Conservation (phyloP, 2,797 vertebrate species). For the Pterois miles region DNA sequence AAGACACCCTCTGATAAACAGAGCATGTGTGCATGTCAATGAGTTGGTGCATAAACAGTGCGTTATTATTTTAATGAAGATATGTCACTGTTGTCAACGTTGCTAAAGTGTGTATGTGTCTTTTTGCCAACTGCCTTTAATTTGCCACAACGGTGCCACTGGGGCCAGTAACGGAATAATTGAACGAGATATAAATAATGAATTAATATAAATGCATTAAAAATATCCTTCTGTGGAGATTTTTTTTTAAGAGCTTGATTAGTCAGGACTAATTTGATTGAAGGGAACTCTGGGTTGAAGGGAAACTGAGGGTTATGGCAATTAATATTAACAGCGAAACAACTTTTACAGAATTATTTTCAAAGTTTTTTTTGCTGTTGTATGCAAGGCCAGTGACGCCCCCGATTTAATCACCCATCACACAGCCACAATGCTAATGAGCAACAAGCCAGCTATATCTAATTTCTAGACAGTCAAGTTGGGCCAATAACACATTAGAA, state of each 20-base stretch:
- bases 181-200: conserved; percentile 68
- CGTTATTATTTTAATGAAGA: conserved; percentile 74
- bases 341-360: conserved; percentile 48
- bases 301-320: conserved; percentile 13
- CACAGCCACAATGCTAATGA: conserved; percentile 46
- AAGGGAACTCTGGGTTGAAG: conserved; percentile 21
- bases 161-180: conserved; percentile 60
- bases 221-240: conserved; percentile 28
- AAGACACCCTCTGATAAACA: conserved; percentile 59
- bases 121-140: conserved; percentile 61
- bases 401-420: conserved; percentile 46
- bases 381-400: conserved; percentile 8
- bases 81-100: conserved; percentile 51
- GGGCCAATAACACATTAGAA: conserved; percentile 15
- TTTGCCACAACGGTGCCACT: conserved; percentile 54
- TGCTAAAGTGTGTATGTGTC: conserved; percentile 18
- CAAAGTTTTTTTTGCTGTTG: conserved; percentile 19
- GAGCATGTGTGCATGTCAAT: conserved; percentile 60
- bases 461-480: conserved; percentile 37
- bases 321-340: conserved; percentile 48
- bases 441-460: conserved; percentile 26
- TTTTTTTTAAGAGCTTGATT: conserved; percentile 53
- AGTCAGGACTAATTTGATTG: conserved; percentile 57
- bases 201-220: conserved; percentile 67
- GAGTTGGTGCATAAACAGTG: conserved; percentile 56